These are phyloP conservation scores for Bergia sp. DNA, from an alignment of 92 coral and sea anemone species.

Conservation along the genomic window DNA sequence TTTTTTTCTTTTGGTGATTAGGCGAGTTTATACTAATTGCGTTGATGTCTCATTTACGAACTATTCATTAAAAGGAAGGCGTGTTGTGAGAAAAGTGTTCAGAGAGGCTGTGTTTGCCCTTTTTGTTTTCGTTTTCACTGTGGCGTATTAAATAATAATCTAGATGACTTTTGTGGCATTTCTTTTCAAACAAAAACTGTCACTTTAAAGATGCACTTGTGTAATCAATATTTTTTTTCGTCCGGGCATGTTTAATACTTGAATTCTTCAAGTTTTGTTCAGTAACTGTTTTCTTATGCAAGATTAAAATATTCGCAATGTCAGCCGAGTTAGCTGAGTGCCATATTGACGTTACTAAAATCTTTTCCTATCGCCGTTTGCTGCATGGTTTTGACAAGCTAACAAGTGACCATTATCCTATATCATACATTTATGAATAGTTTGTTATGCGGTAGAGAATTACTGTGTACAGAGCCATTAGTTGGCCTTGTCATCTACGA, in stretches of 20 bases:
- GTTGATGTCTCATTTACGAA: neutral
- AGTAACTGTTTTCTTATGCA: neutral
- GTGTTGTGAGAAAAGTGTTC: neutral
- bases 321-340: neutral
- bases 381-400: neutral
- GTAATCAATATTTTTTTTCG: neutral
- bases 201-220: slow-evolving; percentile 28
- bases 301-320: neutral
- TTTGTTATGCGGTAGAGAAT: slow-evolving; percentile 13
- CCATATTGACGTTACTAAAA: neutral
- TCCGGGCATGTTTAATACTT: neutral
- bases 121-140: slow-evolving; percentile 14
- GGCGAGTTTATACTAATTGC: neutral
- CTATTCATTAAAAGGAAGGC: slow-evolving; percentile 27
- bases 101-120: slow-evolving; percentile 21
- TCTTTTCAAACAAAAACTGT: slow-evolving; percentile 34
- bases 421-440: slow-evolving; percentile 15
- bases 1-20: slow-evolving; percentile 27
- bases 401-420: slow-evolving; percentile 7
- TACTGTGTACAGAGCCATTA: neutral
- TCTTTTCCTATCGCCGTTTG: neutral
- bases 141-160: slow-evolving; percentile 37
- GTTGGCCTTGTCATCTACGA: neutral
- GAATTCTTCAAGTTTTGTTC: neutral
- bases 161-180: slow-evolving; percentile 9